phyloP scores from a whole-genome alignment of 2,888 invertebrate species.

The Bombyx huttoni region DNA sequence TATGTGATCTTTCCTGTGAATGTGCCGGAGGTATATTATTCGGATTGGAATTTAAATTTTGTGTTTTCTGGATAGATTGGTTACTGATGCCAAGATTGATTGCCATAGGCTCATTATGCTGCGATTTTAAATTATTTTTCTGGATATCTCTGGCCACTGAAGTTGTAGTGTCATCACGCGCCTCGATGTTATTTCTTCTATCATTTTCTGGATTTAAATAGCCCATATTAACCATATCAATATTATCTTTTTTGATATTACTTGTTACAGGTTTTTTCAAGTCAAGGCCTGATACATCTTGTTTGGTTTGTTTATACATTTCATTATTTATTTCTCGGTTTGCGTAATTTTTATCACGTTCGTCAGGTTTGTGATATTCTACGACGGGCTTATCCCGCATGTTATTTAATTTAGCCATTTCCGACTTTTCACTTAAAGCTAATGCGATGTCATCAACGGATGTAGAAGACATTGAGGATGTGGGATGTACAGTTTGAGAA shows the following conservation, averaged over 20 bases:
- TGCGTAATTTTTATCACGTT: conserved; percentile 25
- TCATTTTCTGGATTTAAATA: conserved; percentile 53
- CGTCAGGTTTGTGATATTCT: conserved; percentile 26
- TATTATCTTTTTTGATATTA: conserved; percentile 41
- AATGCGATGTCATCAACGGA: conserved; percentile 56
- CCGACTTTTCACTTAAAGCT: conserved; percentile 53
- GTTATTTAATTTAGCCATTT: conserved; percentile 38
- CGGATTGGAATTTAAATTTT: conserved; percentile 26
- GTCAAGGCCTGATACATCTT: conserved; percentile 26
- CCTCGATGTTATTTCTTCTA: conserved; percentile 31
- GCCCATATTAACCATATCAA: conserved; percentile 67
- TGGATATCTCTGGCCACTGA: conserved; percentile 25
- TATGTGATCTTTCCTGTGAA: conserved; percentile 34
- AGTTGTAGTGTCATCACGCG: conserved; percentile 27
- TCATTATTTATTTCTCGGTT: conserved; percentile 22
- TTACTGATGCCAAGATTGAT: conserved; percentile 55
- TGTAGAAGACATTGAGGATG: conserved; percentile 21
- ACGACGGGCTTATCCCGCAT: conserved; percentile 34
- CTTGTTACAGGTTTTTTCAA: conserved; percentile 22
- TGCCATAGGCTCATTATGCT: conserved; percentile 51
- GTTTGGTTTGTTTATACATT: conserved; percentile 22
- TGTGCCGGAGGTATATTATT: conserved; percentile 45
- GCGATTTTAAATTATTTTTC: conserved; percentile 29
- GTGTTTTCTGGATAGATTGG: conserved; percentile 37
- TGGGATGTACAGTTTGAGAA: conserved; percentile 24